Conservation (phyloP, 1,140 invertebrate species). For the Atta cephalotes region DNA sequence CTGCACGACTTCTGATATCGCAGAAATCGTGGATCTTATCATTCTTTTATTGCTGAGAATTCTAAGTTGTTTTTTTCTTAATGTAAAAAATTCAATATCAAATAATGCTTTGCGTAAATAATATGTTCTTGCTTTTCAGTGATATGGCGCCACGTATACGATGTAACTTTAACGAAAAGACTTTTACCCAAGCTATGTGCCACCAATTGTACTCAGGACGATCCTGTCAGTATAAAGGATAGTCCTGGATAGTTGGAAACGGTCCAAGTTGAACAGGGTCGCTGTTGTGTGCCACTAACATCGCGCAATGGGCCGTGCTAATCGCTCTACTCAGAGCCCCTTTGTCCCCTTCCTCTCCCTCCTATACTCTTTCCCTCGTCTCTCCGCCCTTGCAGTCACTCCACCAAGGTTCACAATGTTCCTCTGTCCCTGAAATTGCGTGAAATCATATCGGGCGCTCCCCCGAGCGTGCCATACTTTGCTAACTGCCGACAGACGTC, state of each 20-base stretch:
- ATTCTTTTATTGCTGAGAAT: neutral
- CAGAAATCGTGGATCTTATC: conserved; percentile 4
- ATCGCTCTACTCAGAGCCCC: conserved; percentile 81
- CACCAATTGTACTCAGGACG: conserved; percentile 72
- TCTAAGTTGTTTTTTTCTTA: neutral
- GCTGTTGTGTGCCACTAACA: conserved; percentile 78
- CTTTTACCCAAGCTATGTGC: conserved; percentile 77
- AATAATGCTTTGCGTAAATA: conserved; percentile 17
- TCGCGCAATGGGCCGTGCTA: conserved; percentile 83
- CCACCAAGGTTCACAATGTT: conserved; percentile 25
- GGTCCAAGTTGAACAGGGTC: conserved; percentile 83
- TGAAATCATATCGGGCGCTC: conserved; percentile 80
- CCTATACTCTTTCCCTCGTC: neutral
- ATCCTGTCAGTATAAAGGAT: conserved; percentile 77
- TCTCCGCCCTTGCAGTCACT: too few relatives aligned
- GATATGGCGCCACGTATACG: neutral
- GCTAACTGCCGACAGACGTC: conserved; percentile 74
- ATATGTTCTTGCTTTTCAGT: neutral
- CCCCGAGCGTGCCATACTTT: conserved; percentile 74
- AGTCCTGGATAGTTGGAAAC: conserved; percentile 80
- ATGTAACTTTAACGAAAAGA: conserved; percentile 72
- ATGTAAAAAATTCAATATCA: neutral
- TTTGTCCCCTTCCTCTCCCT: conserved; percentile 66
- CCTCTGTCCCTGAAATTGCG: conserved; percentile 73
- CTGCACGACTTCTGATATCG: conserved; percentile 17